Conservation (phyloP, 2,113 vertebrate genomes). For the Sorex fumeus region DNA sequence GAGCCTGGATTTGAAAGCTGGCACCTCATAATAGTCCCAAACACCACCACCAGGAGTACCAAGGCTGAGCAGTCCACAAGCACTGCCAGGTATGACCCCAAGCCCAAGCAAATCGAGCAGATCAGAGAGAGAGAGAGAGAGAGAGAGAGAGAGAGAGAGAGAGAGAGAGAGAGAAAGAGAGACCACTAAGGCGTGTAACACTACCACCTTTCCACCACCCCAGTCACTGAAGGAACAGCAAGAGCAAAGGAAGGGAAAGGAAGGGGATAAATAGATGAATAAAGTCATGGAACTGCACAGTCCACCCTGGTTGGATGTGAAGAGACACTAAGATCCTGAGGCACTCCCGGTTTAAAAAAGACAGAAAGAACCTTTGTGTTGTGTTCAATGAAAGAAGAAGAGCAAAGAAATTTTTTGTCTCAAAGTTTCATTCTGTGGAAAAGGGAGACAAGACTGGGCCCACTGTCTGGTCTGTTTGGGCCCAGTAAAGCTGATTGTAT, state of each 20-base stretch:
- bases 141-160: no score
- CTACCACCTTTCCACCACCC: no score
- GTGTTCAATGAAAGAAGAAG: background rate
- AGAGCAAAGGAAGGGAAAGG: background rate
- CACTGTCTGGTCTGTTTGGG: background rate
- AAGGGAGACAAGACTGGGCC: background rate
- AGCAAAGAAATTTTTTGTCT: background rate
- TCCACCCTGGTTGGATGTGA: background rate
- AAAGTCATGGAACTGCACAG: background rate
- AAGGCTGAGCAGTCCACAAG: no score
- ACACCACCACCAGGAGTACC: no score
- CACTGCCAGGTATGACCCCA: no score
- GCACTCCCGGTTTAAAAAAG: constrained; percentile 55
- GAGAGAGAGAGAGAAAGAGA: background rate
- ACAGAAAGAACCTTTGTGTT: background rate
- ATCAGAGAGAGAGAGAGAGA: no score
- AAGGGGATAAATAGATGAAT: background rate
- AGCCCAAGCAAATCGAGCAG: no score
- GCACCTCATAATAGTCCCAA: no score
- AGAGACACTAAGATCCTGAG: constrained; percentile 10
- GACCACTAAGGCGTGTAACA: background rate
- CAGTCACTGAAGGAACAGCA: background rate
- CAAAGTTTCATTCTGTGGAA: background rate
- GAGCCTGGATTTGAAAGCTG: no score
- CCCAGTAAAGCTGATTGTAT: background rate